These are phyloP conservation scores for Caenorhabditis sp. DNA, from an alignment of 2,888 invertebrate genomes.

Conservation along the genomic window DNA sequence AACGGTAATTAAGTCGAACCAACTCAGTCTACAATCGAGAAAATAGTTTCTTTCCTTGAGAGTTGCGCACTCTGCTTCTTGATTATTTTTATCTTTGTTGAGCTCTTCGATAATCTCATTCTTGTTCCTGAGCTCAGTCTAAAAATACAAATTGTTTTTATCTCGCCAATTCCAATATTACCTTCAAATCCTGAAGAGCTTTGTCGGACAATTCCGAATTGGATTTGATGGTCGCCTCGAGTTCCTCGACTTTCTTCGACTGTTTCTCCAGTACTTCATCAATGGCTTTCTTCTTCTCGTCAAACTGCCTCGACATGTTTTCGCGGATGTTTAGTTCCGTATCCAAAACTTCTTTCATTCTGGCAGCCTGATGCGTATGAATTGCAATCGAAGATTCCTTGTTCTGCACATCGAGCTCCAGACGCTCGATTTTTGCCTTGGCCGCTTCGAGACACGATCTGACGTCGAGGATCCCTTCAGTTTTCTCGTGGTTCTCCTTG, in stretches of 20 bases:
- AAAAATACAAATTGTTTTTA: neutral
- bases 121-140: neutral
- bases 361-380: neutral
- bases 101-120: neutral
- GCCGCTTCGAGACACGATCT: constrained; percentile 20
- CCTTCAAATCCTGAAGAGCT: neutral
- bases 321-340: constrained; percentile 21
- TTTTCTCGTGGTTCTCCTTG: constrained; percentile 11
- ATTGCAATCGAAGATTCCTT: constrained; percentile 7
- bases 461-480: neutral
- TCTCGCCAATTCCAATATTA: neutral
- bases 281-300: neutral
- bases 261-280: neutral
- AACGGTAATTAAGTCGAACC: neutral
- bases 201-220: neutral
- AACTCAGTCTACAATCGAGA: constrained; percentile 19
- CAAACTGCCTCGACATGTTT: neutral
- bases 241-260: neutral
- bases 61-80: neutral
- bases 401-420: constrained; percentile 13
- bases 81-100: too few species aligned
- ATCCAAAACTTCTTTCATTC: neutral
- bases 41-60: neutral
- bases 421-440: neutral
- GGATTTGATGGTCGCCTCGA: neutral